Conservation (phyloP, 2,888 invertebrate genomes). For the Apotomis betuletana region DNA sequence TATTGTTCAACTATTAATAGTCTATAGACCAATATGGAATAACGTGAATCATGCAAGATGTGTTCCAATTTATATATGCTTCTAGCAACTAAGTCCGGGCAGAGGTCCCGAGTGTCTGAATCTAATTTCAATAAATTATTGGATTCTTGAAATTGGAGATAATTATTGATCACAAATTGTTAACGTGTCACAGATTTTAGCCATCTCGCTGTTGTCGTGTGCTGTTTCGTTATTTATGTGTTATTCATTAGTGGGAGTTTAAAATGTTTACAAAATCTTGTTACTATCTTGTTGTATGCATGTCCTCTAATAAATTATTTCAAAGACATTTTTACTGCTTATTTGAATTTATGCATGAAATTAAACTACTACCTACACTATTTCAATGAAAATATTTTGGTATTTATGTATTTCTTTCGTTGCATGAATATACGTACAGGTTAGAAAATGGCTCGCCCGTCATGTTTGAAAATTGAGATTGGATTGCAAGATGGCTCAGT, state of each 20-base stretch:
- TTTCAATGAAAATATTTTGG: background rate
- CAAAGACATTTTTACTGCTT: conserved; percentile 44
- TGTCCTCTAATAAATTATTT: conserved; percentile 77
- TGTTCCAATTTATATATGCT: conserved; percentile 26
- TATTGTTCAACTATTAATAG: conserved; percentile 8
- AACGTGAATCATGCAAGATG: conserved; percentile 10
- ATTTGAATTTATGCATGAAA: conserved; percentile 8
- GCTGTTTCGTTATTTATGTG: conserved; percentile 64
- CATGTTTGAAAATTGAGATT: too few species aligned
- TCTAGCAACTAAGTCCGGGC: conserved; percentile 12
- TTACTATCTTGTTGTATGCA: conserved; percentile 75
- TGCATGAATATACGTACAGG: too few species aligned
- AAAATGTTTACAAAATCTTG: conserved; percentile 72
- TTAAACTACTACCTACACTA: background rate
- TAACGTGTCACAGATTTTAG: conserved; percentile 53
- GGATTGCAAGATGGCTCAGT: too few species aligned
- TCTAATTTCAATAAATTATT: conserved; percentile 10
- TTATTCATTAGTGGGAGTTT: conserved; percentile 68
- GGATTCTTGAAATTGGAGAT: conserved; percentile 1
- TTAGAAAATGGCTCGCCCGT: too few species aligned
- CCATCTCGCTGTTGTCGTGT: conserved; percentile 72
- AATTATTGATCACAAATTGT: conserved; percentile 23
- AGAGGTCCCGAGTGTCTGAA: background rate
- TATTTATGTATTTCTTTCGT: background rate
- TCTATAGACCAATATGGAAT: conserved; percentile 1